phyloP scores from a whole-genome alignment of 2,888 invertebrate genomes.

The Apamea crenata region DNA sequence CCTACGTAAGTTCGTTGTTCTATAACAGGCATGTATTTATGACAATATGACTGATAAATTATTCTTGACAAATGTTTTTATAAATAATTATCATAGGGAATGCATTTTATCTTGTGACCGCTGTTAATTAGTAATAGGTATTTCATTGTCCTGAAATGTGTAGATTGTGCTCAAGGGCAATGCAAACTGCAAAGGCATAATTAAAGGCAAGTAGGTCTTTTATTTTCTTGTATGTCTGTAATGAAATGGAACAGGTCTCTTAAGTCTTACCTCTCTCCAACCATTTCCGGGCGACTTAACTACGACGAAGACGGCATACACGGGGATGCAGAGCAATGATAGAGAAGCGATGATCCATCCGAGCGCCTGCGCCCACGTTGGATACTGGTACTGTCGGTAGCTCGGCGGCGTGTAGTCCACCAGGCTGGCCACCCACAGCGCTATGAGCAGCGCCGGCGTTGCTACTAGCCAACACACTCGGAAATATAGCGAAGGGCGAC shows the following conservation, averaged over 20 bases:
- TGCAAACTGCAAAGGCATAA: too few relatives aligned
- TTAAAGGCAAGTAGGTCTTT: neutral
- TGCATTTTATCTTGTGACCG: slow-evolving; percentile 27
- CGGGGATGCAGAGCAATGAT: slow-evolving; percentile 96
- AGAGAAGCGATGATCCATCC: slow-evolving; percentile 96
- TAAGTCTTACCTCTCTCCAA: slow-evolving; percentile 91
- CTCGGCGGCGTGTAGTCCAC: slow-evolving; percentile 96
- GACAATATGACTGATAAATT: neutral
- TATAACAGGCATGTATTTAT: neutral
- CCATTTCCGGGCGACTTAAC: slow-evolving; percentile 93
- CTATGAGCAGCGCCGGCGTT: slow-evolving; percentile 95
- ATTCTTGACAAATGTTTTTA: slow-evolving; percentile 2
- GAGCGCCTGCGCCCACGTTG: slow-evolving; percentile 95
- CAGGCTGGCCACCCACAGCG: slow-evolving; percentile 96
- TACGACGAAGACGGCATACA: slow-evolving; percentile 94
- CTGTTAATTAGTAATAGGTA: slow-evolving; percentile 12
- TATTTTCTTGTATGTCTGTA: neutral
- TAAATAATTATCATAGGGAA: slow-evolving; percentile 10
- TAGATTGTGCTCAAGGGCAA: slow-evolving; percentile 36
- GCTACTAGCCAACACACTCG: slow-evolving; percentile 96
- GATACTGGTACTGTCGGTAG: slow-evolving; percentile 95
- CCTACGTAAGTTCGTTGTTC: slow-evolving; percentile 1
- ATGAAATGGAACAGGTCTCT: neutral
- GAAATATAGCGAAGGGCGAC: slow-evolving; percentile 94
- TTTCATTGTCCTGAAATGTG: slow-evolving; percentile 11